Base-by-base conservation (phyloP, 2,888 invertebrate genomes). In the Aphelenchoides bicaudatus region DNA sequence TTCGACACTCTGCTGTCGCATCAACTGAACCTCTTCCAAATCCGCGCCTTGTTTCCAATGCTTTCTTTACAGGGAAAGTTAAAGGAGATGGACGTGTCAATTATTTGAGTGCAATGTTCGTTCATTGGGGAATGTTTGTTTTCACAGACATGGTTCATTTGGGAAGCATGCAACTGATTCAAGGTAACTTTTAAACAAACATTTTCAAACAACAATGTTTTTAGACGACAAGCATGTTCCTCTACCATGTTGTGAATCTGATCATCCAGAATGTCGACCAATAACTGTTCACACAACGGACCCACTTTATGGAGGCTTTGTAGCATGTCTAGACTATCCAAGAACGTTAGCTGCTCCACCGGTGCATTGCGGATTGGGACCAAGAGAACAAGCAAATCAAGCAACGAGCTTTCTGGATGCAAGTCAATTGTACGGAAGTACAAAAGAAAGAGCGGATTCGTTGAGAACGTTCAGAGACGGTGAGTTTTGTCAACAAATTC, bases 401-500 rank as follows among this genome's bases (percentile, higher is more conserved):
- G 91, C 91, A 78, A 89, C 92, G 0, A 89, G 90, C 0, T 93
- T 87, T 81, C 82, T 93, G 56, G 79, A 79, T 56, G 79, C 63
- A 3, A 91, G 91, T 0, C 88, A 88, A 63, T 83, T 93, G 25
- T 93, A 93, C 76, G 93, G 93, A 0, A 90, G 91, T 77, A 89
- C 90, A 73, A 84, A 85, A 1, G 92, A 92, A 78, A 86, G 89
- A 30, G 85, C 87, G 0, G 85, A 86, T 38, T 85, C 86, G 54
- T 82, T 94, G 27, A 85, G 90, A 47, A 87, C 89, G 0, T 80
- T 87, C 86, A 59, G 68, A 73, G 87, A 87, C 53, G 93, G 93
- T 51, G 1, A 4, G 52, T 1, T 34, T 1, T 2, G 19, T 16
- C n/a, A 19, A 1, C 19, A 16, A 2, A 2, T 3, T 39, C 10